phyloP scores from a whole-genome alignment of 2,113 vertebrate species.

The Pituophis catenifer region DNA sequence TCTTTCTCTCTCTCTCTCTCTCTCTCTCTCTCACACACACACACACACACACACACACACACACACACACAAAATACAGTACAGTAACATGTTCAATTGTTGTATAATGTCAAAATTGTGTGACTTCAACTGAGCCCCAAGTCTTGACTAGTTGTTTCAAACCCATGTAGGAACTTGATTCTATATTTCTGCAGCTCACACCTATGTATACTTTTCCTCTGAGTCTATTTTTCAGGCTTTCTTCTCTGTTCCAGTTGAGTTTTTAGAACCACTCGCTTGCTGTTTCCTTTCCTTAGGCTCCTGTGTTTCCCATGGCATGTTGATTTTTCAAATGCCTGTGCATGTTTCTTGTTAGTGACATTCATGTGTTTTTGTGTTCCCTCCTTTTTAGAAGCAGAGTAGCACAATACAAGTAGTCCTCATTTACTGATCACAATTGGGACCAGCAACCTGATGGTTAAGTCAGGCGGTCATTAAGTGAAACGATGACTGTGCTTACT shows the following conservation, averaged over 20 bases:
- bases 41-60: no score
- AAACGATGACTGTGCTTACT: background rate
- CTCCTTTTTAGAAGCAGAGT: background rate
- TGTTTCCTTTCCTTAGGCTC: background rate
- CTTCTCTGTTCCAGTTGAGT: background rate
- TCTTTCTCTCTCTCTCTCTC: no score
- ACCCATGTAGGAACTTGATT: background rate
- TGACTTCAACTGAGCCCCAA: background rate
- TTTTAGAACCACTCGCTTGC: background rate
- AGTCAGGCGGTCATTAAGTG: background rate
- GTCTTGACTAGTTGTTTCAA: background rate
- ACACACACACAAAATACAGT: no score
- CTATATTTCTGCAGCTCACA: background rate
- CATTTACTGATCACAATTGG: no score
- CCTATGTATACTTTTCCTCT: background rate
- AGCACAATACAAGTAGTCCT: background rate
- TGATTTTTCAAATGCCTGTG: background rate
- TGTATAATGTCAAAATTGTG: background rate
- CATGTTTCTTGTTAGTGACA: background rate
- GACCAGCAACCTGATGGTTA: background rate
- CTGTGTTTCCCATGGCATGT: background rate
- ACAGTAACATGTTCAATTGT: background rate
- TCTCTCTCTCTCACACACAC: no score
- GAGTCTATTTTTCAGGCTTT: background rate
- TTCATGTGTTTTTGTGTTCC: background rate